Percentiles rank a stretch among this genome's conserved stretches.
Evolutionary conservation across 2,797 vertebrate species (phyloP).

Genomic region (Macrochelys suwanniensis): DNA sequence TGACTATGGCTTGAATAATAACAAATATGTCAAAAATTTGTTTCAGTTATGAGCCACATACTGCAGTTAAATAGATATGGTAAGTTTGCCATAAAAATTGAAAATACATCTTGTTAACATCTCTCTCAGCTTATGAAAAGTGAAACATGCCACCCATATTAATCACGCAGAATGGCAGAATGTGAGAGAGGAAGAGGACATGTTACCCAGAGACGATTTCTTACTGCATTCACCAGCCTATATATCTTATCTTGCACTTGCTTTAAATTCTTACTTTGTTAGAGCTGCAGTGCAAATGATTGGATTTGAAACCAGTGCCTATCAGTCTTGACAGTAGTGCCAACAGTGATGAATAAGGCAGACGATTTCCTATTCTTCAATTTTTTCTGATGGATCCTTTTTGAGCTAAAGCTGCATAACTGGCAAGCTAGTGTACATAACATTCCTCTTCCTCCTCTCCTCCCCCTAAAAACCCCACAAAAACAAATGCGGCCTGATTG

Average conservation of each 20-base stretch:
- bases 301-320: conserved; percentile 16
- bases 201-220: neutral
- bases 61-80: conserved; percentile 34
- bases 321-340: neutral
- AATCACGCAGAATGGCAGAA: conserved; percentile 13
- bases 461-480: neutral
- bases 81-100: conserved; percentile 48
- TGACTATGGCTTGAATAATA: conserved; percentile 43
- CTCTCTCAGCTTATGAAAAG: conserved; percentile 57
- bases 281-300: neutral
- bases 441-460: neutral
- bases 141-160: neutral
- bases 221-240: neutral
- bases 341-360: neutral
- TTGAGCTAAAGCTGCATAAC: neutral
- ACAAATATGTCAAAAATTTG: conserved; percentile 23
- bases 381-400: neutral
- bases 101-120: conserved; percentile 47
- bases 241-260: neutral
- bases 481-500: neutral
- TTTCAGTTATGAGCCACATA: conserved; percentile 54
- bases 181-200: neutral
- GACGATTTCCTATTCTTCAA: neutral
- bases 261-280: conserved; percentile 38
- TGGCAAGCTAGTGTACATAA: neutral